phyloP scores from a whole-genome alignment of 2,113 vertebrate genomes.

The Amazona vittata region DNA sequence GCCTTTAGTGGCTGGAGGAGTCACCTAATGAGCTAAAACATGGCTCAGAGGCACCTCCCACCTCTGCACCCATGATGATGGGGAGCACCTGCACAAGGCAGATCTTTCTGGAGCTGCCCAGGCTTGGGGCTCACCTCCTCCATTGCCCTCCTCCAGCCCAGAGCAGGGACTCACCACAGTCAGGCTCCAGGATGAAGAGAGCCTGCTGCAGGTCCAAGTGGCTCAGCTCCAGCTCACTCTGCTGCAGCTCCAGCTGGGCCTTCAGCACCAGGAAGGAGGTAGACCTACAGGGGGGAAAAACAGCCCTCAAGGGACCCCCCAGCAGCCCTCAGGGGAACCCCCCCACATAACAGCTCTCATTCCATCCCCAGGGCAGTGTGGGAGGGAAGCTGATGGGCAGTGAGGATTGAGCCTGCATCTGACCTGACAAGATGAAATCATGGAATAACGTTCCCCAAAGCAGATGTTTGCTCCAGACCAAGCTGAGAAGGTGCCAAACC shows the following conservation, averaged over 20 bases:
- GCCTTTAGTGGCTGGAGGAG: not conserved
- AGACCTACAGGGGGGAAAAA: conserved; percentile 70
- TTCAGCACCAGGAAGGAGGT: conserved; percentile 87
- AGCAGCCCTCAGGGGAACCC: not conserved
- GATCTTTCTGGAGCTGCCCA: not conserved
- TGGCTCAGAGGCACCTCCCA: not conserved
- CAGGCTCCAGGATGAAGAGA: conserved; percentile 83
- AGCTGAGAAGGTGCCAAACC: not conserved
- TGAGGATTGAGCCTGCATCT: not conserved
- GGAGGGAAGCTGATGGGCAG: not conserved
- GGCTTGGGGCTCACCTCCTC: not conserved
- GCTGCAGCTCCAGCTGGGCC: conserved; percentile 86
- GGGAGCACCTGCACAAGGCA: accelerated
- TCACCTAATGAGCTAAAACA: accelerated
- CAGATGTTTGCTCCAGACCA: not conserved
- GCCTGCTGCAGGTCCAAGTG: conserved; percentile 81
- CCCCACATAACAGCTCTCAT: accelerated
- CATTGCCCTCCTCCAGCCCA: accelerated
- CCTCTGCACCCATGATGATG: not conserved
- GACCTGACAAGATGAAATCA: not conserved
- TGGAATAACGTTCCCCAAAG: not conserved
- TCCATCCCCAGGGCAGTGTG: accelerated
- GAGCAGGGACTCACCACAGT: conserved; percentile 73
- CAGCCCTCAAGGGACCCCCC: not conserved
- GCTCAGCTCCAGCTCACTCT: conserved; percentile 79